These are phyloP conservation scores for Allobates femoralis DNA, from an alignment of 2,797 vertebrate species.

Conservation along the genomic window DNA sequence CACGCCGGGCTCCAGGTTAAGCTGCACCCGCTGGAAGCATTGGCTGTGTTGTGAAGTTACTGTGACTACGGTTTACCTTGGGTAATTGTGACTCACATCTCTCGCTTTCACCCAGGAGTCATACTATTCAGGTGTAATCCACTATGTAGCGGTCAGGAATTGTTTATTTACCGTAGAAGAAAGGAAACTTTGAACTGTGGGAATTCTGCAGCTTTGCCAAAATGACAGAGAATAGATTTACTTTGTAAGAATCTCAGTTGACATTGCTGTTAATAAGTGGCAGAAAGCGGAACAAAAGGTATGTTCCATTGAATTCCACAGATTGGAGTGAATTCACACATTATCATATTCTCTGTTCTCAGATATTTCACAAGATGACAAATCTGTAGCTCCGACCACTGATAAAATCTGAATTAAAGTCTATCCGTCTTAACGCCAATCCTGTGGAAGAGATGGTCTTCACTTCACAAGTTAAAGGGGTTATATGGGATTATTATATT, in stretches of 20 bases:
- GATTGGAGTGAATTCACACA: neutral
- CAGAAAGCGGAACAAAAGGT: neutral
- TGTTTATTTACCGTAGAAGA: constrained; percentile 29
- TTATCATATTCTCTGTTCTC: neutral
- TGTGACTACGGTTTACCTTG: constrained; percentile 56
- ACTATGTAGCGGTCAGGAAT: neutral
- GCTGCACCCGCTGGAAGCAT: neutral
- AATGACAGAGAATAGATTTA: neutral
- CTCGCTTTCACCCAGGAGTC: neutral
- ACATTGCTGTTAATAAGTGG: constrained; percentile 5
- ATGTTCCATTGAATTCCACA: neutral
- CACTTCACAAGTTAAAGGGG: no score
- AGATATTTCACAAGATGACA: no score
- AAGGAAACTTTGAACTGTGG: neutral
- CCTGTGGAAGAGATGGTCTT: no score
- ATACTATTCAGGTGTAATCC: constrained; percentile 34
- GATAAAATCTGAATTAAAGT: no score
- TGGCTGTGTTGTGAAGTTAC: constrained; percentile 49
- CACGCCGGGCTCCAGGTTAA: constrained; percentile 11
- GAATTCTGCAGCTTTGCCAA: constrained; percentile 11
- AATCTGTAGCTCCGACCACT: no score
- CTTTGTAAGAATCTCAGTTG: neutral
- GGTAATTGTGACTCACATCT: constrained; percentile 41
- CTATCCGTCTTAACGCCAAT: no score
- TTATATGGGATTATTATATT: no score